Conservation (phyloP, 2,797 vertebrate genomes). For the Potorous gilbertii region DNA sequence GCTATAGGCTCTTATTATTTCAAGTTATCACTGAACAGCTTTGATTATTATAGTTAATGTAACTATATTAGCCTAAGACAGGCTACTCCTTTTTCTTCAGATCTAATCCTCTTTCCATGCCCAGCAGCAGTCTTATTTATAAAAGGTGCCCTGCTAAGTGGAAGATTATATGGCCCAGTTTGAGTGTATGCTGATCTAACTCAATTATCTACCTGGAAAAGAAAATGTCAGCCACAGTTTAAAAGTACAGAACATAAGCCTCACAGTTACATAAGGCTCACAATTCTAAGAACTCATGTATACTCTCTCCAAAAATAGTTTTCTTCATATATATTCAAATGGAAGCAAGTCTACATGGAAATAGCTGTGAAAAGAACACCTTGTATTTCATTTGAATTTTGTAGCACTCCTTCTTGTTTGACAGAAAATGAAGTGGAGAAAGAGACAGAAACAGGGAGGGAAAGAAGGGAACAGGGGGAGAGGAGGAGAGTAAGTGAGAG, state of each 20-base stretch:
- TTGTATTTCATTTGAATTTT: neutral
- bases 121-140: neutral
- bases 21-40: neutral
- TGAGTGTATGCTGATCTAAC: conserved; percentile 50
- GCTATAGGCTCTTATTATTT: neutral
- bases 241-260: conserved; percentile 39
- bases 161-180: conserved; percentile 40
- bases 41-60: neutral
- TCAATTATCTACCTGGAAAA: conserved; percentile 51
- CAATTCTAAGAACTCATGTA: conserved; percentile 12
- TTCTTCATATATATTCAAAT: neutral
- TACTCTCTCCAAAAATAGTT: neutral
- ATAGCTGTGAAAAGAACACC: neutral
- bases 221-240: conserved; percentile 54
- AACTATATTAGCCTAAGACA: neutral
- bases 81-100: neutral
- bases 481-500: no score
- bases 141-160: conserved; percentile 33
- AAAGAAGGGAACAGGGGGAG: neutral
- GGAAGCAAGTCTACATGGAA: neutral
- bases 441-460: neutral
- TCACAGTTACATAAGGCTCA: conserved; percentile 6
- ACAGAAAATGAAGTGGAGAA: neutral
- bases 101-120: neutral
- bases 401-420: neutral